A percentile compares a stretch with the other conserved stretches of the same genome.
Conservation (phyloP, 2,888 invertebrate species). For the Periphyllus acericola region DNA sequence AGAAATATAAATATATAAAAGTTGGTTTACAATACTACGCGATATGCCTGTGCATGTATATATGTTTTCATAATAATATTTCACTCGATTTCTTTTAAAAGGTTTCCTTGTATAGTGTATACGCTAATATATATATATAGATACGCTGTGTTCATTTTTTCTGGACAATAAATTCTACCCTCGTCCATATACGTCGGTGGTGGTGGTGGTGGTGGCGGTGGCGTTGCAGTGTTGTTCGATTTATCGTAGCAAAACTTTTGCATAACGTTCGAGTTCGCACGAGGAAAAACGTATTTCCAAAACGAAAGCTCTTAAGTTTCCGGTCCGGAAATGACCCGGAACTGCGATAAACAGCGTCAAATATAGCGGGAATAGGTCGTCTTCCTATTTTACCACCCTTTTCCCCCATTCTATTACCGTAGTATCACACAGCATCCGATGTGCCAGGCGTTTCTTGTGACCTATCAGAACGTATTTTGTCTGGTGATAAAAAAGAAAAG, state of each 20-base stretch:
- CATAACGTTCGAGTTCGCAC: constrained; percentile 35
- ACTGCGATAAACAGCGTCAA: constrained; percentile 60
- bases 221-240: constrained; percentile 45
- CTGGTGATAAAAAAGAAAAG: neutral
- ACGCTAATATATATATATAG: neutral
- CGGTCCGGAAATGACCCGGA: constrained; percentile 62
- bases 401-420: neutral
- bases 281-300: constrained; percentile 39
- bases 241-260: constrained; percentile 59
- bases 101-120: constrained; percentile 45
- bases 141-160: constrained; percentile 40
- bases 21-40: constrained; percentile 34
- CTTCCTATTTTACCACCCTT: constrained; percentile 32
- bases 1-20: neutral
- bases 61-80: constrained; percentile 55
- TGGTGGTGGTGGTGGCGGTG: neutral
- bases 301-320: constrained; percentile 61
- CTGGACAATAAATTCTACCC: constrained; percentile 60
- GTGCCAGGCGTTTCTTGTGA: constrained; percentile 24
- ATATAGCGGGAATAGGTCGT: constrained; percentile 53
- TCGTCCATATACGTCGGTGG: constrained; percentile 20
- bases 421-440: constrained; percentile 19
- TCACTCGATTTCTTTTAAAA: constrained; percentile 60
- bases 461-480: constrained; percentile 33
- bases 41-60: constrained; percentile 12